Base-by-base conservation (phyloP, 2,888 invertebrate species). In the Erpobdella octoculata region DNA sequence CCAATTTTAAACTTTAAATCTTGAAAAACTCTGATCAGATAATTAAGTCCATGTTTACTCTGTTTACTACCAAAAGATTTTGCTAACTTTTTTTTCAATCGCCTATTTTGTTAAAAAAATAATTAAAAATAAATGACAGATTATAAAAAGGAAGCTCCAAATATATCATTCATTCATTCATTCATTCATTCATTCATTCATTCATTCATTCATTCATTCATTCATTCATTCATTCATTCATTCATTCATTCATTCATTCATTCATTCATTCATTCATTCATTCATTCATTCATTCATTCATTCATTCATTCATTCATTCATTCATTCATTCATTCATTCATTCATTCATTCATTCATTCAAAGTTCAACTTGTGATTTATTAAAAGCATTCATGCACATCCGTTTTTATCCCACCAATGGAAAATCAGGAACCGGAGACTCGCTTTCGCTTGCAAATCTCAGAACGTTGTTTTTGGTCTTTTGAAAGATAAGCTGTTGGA, bases 91-190 rank as follows among this genome's bases (percentile, higher is more conserved):
- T n/a, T n/a, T n/a, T n/a, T n/a, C n/a, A n/a, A n/a, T n/a, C n/a
- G n/a, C n/a, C n/a, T n/a, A n/a, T n/a, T n/a, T n/a, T n/a, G n/a
- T n/a, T n/a, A n/a, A n/a, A n/a, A n/a, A n/a, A n/a, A n/a, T n/a
- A n/a, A n/a, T n/a, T n/a, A n/a, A n/a, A n/a, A n/a, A n/a, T n/a
- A n/a, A n/a, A n/a, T n/a, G n/a, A n/a, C n/a, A n/a, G n/a, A n/a
- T n/a, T n/a, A n/a, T n/a, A n/a, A n/a, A n/a, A n/a, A n/a, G n/a
- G n/a, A n/a, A n/a, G n/a, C n/a, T n/a, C n/a, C n/a, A n/a, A n/a
- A n/a, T n/a, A n/a, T n/a, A n/a, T n/a, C n/a, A n/a, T 62, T 62
- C 31, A 62, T 62, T 62, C 31, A 62, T 62, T 62, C 31, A 62
- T 62, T 58, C 12, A 58, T 58, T 58, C 12, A 21, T 58, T 58